Evolutionary conservation across 2,888 invertebrate genomes (phyloP), one percentile per base, ranked within the genome.

Genomic region (Busseola fusca): DNA sequence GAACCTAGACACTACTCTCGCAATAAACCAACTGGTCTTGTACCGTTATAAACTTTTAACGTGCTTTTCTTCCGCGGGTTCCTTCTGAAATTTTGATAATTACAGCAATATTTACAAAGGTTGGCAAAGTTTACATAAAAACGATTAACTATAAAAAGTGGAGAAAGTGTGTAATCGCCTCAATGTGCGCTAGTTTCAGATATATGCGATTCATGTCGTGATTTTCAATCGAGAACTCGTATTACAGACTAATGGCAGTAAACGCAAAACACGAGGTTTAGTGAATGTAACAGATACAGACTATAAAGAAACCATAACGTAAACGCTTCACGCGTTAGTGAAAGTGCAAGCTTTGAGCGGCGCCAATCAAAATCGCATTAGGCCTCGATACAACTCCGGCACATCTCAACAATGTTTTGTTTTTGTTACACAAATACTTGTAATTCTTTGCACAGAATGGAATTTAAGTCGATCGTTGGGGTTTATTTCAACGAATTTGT

Each of bases 341-440:
- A 95, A 95, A 94, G 94, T 94, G 91, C 87, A 89, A 83, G 86
- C 89, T 90, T 84, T 86, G 88, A 88, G 87, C 87, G 89, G 86
- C 87, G 89, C 89, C 92, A 92, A 94, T 95, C 93, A 93, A 94
- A 94, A 91, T 88, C 91, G 88, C 92, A 93, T 94, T 92, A 94
- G 86, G 85, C 87, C 83, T 82, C 82, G 70, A 80, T 81, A 81
- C 84, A 83, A 81, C 73, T 84, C 86, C 82, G 71, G 87, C 88
- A 89, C 90, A 88, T 87, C 87, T 82, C 74, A 82, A 78, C 76
- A 80, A 60, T 84, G 83, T 83, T 81, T 84, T 85, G 81, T 80
- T 77, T 76, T 64, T 60, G 48, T 69, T 70, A 52, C 37, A 59
- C 16, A 18, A 50, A 72, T 62, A 64, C 59, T 67, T 79, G 54